A percentile compares a stretch with the other conserved stretches of the same genome.
These are phyloP conservation scores for Theretra japonica DNA, from an alignment of 2,888 invertebrate species.

Conservation along the genomic window DNA sequence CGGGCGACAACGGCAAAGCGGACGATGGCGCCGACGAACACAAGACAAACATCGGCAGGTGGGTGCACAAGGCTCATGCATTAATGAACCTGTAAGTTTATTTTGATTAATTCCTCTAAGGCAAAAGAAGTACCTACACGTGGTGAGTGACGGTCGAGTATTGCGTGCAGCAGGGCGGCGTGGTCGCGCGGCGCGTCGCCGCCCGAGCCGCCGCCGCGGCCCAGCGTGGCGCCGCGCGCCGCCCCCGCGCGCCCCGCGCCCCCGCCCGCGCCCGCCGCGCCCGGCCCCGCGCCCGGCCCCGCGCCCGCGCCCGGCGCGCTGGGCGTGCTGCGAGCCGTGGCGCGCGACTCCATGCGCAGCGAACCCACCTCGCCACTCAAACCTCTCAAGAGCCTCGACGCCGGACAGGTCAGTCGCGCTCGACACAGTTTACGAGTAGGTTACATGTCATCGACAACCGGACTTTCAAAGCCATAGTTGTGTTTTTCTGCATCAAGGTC, in stretches of 20 bases:
- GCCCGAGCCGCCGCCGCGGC: conserved; percentile 39
- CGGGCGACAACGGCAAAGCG: conserved; percentile 13
- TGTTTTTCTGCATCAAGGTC: too few relatives aligned
- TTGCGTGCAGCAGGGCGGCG: not conserved
- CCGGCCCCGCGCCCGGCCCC: conserved; percentile 39
- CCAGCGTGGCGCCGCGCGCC: conserved; percentile 27
- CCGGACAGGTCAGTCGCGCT: conserved; percentile 42
- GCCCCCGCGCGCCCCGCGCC: conserved; percentile 48
- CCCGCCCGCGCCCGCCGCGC: conserved; percentile 57
- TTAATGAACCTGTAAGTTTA: too few relatives aligned
- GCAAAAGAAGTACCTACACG: too few relatives aligned
- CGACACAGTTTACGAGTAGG: not conserved
- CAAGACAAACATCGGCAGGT: conserved; percentile 14
- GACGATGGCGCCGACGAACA: conserved; percentile 19
- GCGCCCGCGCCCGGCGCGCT: conserved; percentile 37
- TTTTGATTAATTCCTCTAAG: too few relatives aligned
- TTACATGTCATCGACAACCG: too few relatives aligned
- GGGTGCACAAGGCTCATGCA: not conserved
- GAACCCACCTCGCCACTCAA: conserved; percentile 50
- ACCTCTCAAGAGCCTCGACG: conserved; percentile 46
- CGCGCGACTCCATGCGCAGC: conserved; percentile 40
- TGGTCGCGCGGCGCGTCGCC: conserved; percentile 32
- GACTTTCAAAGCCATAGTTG: too few relatives aligned
- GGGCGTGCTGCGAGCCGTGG: conserved; percentile 53
- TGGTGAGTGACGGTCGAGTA: not conserved